Evolutionary conservation across 1,140 invertebrate genomes (phyloP), one percentile per base, ranked within the genome.

Genomic region (Macrocentrus cingulum): DNA sequence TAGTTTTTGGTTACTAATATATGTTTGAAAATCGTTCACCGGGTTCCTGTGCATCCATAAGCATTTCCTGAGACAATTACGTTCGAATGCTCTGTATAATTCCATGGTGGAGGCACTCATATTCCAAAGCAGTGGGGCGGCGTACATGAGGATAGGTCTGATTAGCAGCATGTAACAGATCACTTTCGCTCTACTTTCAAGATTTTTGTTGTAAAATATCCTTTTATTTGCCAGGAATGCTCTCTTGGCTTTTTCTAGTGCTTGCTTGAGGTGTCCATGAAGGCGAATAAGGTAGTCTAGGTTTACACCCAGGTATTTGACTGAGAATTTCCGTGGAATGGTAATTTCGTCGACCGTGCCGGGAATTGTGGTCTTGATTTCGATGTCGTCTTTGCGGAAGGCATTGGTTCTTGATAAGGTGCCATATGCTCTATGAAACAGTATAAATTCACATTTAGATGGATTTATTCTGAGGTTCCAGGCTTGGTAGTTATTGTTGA

Each of bases 101-200:
- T 56, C 42, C 20, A 56, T 45, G 6, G 18, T 4, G n/a, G 37
- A 9, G 1, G 42, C 25, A 3, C 39, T 29, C 2, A 56, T 15
- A 11, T 61, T 55, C 8, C 60, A 59, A 59, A 64, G 0, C 52
- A 51, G 19, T 1, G 29, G 29, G 1, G 49, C n/a, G 1, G n/a
- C 49, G 5, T 37, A 51, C 1, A 19, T 64, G 11, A 62, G 13
- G 0, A 64, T 45, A 0, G 62, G 66, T n/a, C 64, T 32, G 1
- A 68, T 56, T 15, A 65, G 29, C 0, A 56, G 16, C 2, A 19
- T n/a, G n/a, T 56, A 56, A 19, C 54, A 56, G 16, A 56, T 56
- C 1, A 56, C 9, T 48, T 34, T 56, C 1, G 54, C 54, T 46
- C 6, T 56, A 1, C 0, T 4, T 1, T 45, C 18, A 1, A 56